Conservation (phyloP, 2,888 invertebrate species). For the Caprella mutica region DNA sequence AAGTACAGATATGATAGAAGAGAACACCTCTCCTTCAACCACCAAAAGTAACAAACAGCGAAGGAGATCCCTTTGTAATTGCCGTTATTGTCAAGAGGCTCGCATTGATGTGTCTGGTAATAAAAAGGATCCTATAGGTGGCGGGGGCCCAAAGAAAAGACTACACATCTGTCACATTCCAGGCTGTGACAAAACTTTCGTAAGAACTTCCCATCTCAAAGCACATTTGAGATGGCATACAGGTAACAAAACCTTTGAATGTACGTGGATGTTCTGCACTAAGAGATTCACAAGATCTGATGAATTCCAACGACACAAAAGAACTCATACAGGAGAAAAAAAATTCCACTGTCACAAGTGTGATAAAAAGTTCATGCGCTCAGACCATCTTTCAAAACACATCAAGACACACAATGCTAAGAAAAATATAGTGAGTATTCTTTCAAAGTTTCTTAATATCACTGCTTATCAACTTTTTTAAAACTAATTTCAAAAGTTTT, state of each 20-base stretch:
- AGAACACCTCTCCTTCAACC: background rate
- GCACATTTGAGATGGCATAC: conserved; percentile 89
- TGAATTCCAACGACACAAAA: conserved; percentile 65
- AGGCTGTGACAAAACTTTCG: conserved; percentile 82
- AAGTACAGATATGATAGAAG: background rate
- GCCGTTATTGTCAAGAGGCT: conserved; percentile 89
- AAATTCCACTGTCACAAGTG: conserved; percentile 79
- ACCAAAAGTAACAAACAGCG: conserved; percentile 48
- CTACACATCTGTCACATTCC: conserved; percentile 90
- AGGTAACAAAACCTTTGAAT: conserved; percentile 84
- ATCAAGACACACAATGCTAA: conserved; percentile 69
- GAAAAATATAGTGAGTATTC: conserved; percentile 28
- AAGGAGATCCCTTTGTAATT: conserved; percentile 92
- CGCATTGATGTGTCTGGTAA: conserved; percentile 45
- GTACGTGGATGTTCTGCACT: conserved; percentile 89
- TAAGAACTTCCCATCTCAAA: conserved; percentile 75
- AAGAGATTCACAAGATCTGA: conserved; percentile 57
- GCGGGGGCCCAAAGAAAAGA: conserved; percentile 58
- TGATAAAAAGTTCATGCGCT: conserved; percentile 81
- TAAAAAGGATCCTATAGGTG: conserved; percentile 7
- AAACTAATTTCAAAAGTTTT: no score
- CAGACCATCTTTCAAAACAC: conserved; percentile 81
- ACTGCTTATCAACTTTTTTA: no score
- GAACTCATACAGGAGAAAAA: conserved; percentile 61
- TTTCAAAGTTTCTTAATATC: no score